Conservation (phyloP, 2,797 vertebrate genomes). For the Onychomys leucogaster region DNA sequence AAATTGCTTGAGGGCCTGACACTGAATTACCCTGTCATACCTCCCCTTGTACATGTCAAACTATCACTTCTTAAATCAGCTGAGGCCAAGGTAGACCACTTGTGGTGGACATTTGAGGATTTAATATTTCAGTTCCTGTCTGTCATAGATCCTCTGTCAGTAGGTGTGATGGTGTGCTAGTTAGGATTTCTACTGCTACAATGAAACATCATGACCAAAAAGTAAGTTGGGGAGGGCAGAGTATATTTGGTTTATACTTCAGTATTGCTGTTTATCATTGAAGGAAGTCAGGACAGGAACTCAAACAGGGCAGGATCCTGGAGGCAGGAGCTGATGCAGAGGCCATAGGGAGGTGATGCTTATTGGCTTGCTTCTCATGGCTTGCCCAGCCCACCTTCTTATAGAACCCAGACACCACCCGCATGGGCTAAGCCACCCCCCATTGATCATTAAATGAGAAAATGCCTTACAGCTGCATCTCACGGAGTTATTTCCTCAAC, state of each 20-base stretch:
- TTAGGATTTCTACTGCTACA: not conserved
- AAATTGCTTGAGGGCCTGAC: not conserved
- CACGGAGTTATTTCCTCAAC: not conserved
- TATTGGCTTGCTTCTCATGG: not conserved
- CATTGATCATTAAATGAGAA: not conserved
- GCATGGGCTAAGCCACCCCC: not conserved
- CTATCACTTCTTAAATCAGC: not conserved
- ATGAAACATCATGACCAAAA: not conserved
- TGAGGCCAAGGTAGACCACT: not conserved
- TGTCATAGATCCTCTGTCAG: not conserved
- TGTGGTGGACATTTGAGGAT: not conserved
- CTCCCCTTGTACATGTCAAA: constrained; percentile 23
- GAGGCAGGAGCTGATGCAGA: not conserved
- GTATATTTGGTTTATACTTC: not conserved
- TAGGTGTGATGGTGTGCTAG: not conserved
- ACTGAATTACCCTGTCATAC: not conserved
- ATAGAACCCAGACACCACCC: not conserved
- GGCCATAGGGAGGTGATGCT: not conserved
- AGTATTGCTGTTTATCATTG: not conserved
- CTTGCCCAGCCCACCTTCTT: not conserved
- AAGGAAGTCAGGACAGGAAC: not conserved
- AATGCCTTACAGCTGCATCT: not conserved
- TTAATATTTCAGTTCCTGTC: not conserved
- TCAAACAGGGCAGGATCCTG: not conserved
- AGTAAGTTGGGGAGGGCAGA: not conserved